Percentiles rank a stretch among this genome's conserved stretches.
Evolutionary conservation across 1,140 invertebrate species (phyloP).

Genomic region (Pseudoatta argentina): DNA sequence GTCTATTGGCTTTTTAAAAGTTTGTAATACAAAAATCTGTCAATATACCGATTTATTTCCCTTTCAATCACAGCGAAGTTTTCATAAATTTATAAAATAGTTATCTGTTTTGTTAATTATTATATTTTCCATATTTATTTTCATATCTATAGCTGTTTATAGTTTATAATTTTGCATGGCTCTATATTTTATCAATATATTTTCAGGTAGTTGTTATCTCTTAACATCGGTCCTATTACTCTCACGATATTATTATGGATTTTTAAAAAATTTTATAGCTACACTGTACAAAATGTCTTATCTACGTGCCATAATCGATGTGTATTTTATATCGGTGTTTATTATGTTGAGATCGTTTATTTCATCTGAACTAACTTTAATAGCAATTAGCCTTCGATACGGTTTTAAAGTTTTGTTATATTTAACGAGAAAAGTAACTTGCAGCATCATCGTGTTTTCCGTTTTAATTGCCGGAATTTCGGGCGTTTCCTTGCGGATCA

Average conservation of each 20-base stretch:
- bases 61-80: neutral
- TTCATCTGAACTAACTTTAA: conserved; percentile 60
- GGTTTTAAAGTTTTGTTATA: conserved; percentile 17
- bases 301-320: neutral
- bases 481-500: neutral
- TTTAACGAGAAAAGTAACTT: neutral
- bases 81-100: conserved; percentile 1
- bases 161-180: neutral
- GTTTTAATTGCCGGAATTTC: conserved; percentile 45
- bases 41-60: neutral
- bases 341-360: neutral
- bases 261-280: conserved; percentile 33
- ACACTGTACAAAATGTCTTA: conserved; percentile 4
- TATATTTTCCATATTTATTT: conserved; percentile 27
- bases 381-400: conserved; percentile 44
- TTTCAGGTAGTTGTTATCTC: conserved; percentile 2
- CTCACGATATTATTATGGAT: conserved; percentile 30
- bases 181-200: neutral
- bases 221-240: neutral
- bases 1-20: conserved; percentile 35
- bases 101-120: conserved; percentile 7
- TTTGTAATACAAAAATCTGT: conserved; percentile 32
- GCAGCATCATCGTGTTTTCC: conserved; percentile 37
- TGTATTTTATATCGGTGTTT: neutral
- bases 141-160: neutral